Evolutionary conservation across 2,797 vertebrate genomes (phyloP).

Genomic region (Pampus argenteus): DNA sequence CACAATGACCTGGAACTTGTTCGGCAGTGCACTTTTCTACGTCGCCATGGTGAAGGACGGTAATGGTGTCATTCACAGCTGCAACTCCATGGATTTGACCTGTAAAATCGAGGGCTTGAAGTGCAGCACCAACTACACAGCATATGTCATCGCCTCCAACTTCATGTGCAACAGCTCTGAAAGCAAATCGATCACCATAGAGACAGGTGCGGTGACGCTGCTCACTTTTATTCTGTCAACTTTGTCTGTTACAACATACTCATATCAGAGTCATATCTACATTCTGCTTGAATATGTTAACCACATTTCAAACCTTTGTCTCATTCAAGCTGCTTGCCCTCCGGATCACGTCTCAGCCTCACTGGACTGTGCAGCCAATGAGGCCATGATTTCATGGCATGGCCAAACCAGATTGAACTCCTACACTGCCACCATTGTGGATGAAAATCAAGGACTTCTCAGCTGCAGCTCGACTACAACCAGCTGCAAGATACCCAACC

Average conservation of each 20-base stretch:
- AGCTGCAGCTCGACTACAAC: conserved; percentile 77
- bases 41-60: conserved; percentile 63
- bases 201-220: conserved; percentile 78
- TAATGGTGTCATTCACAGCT: conserved; percentile 57
- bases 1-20: conserved; percentile 71
- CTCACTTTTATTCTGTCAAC: neutral
- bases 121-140: conserved; percentile 80
- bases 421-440: conserved; percentile 77
- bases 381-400: conserved; percentile 80
- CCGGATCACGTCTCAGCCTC: conserved; percentile 62
- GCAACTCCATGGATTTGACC: conserved; percentile 48
- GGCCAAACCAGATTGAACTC: conserved; percentile 50
- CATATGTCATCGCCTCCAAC: conserved; percentile 77
- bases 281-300: neutral
- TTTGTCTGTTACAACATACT: neutral
- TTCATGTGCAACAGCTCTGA: conserved; percentile 80
- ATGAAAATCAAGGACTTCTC: conserved; percentile 65
- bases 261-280: neutral
- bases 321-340: conserved; percentile 76
- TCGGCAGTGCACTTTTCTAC: conserved; percentile 71
- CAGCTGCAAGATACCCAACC: conserved; percentile 73
- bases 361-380: conserved; percentile 80
- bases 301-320: neutral
- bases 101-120: conserved; percentile 78
- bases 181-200: conserved; percentile 65